phyloP scores from a whole-genome alignment of 2,797 vertebrate species.

The Philypnodon macrostomus region DNA sequence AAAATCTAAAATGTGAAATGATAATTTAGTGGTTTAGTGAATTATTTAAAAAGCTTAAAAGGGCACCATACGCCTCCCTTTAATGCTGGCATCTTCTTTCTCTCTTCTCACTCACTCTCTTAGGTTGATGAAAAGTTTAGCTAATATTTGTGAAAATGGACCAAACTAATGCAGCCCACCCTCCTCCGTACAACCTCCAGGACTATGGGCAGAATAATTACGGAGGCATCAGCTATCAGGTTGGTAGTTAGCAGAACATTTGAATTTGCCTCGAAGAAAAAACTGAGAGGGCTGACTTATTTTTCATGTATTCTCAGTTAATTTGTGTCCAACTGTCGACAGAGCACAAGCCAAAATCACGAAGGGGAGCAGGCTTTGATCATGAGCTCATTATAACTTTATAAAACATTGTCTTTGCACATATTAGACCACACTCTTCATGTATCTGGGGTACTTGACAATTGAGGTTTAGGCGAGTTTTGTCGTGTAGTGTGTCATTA shows the following conservation, averaged over 20 bases:
- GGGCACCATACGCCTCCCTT: too few relatives aligned
- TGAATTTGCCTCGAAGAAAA: neutral
- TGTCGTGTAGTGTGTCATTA: too few relatives aligned
- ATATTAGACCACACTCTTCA: neutral
- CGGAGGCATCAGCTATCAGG: conserved; percentile 41
- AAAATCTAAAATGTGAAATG: too few relatives aligned
- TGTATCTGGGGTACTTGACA: neutral
- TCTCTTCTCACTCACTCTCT: conserved; percentile 8
- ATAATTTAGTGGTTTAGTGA: too few relatives aligned
- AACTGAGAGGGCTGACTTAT: neutral
- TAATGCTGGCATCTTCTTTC: conserved; percentile 2
- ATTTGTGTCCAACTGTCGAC: conserved; percentile 1
- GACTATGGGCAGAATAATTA: conserved; percentile 13
- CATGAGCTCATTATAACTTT: conserved; percentile 5
- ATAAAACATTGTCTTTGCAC: neutral
- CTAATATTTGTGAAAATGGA: conserved; percentile 48
- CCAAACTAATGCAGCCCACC: conserved; percentile 12
- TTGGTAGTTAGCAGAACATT: conserved; percentile 21
- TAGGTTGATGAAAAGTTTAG: conserved; percentile 1
- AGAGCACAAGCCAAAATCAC: neutral
- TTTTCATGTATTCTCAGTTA: neutral
- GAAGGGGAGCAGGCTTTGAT: conserved; percentile 13
- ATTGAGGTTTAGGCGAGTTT: too few relatives aligned
- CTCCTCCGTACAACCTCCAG: conserved; percentile 46
- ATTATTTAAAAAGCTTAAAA: too few relatives aligned